phyloP scores from a whole-genome alignment of 2,113 vertebrate species.

The Puma concolor region DNA sequence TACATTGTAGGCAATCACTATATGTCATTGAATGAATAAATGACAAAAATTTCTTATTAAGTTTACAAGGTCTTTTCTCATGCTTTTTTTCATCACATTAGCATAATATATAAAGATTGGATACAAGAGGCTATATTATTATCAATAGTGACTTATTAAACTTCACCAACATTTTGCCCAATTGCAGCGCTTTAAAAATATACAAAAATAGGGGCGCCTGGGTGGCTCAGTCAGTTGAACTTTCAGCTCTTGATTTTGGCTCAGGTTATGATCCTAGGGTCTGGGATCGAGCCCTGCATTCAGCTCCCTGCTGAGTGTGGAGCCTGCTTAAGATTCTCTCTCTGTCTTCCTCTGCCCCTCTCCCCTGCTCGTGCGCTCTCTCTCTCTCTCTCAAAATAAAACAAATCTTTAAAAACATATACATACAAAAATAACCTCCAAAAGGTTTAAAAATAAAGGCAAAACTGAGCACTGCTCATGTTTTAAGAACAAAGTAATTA shows the following conservation, averaged over 20 bases:
- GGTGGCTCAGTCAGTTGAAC: too few relatives aligned
- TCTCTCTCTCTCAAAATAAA: too few relatives aligned
- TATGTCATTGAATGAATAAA: not conserved
- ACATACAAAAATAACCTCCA: not conserved
- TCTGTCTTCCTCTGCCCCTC: too few relatives aligned
- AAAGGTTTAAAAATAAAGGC: not conserved
- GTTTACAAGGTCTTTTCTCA: not conserved
- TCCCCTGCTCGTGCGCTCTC: too few relatives aligned
- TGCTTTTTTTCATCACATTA: not conserved
- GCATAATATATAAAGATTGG: not conserved
- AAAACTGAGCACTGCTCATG: not conserved
- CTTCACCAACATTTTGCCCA: not conserved
- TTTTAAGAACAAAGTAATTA: conserved; percentile 51
- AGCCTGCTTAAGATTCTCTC: too few relatives aligned
- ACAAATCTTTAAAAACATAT: too few relatives aligned
- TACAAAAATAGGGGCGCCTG: too few relatives aligned
- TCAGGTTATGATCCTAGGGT: too few relatives aligned
- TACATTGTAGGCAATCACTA: not conserved
- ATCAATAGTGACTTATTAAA: not conserved
- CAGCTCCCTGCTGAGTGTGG: too few relatives aligned
- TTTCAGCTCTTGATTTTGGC: too few relatives aligned
- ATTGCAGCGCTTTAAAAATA: conserved; percentile 29
- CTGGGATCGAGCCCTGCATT: too few relatives aligned
- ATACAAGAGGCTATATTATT: not conserved
- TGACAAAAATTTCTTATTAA: not conserved